phyloP scores from a whole-genome alignment of 2,888 invertebrate genomes.

The Augiades crinisus region DNA sequence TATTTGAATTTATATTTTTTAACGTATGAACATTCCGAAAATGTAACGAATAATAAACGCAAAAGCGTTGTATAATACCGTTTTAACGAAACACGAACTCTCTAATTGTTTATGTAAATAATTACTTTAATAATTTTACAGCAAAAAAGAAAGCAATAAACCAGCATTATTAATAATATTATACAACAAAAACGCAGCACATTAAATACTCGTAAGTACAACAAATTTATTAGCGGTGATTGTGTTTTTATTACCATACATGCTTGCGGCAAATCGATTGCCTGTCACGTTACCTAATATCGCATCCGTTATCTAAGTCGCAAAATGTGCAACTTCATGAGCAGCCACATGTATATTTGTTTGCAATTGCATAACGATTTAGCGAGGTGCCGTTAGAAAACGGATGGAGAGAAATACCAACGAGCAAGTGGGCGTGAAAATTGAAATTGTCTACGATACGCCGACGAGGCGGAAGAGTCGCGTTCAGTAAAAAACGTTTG shows the following conservation, averaged over 20 bases:
- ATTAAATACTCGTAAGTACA: not conserved
- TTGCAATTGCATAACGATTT: constrained; percentile 47
- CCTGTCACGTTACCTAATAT: not conserved
- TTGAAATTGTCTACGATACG: constrained; percentile 50
- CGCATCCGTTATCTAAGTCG: constrained; percentile 20
- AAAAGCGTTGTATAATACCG: not conserved
- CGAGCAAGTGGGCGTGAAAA: constrained; percentile 58
- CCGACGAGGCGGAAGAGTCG: constrained; percentile 30
- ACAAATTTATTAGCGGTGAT: not conserved
- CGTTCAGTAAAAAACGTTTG: constrained; percentile 23
- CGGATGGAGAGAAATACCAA: constrained; percentile 52
- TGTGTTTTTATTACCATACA: no score
- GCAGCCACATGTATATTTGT: constrained; percentile 1
- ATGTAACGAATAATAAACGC: no score
- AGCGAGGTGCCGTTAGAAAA: constrained; percentile 56
- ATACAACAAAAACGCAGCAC: not conserved
- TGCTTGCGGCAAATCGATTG: constrained; percentile 19
- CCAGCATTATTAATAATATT: not conserved
- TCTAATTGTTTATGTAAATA: not conserved
- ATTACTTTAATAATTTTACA: not conserved
- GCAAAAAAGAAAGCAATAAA: not conserved
- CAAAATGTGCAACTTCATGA: constrained; percentile 4
- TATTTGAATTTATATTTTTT: no score
- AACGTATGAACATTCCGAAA: no score
- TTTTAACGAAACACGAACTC: not conserved